Evolutionary conservation across 30 jellyfish, hydroid and myxozoan genomes (phyloP), one percentile per base, ranked within the genome.

Genomic region (Aurelia coerulea): DNA sequence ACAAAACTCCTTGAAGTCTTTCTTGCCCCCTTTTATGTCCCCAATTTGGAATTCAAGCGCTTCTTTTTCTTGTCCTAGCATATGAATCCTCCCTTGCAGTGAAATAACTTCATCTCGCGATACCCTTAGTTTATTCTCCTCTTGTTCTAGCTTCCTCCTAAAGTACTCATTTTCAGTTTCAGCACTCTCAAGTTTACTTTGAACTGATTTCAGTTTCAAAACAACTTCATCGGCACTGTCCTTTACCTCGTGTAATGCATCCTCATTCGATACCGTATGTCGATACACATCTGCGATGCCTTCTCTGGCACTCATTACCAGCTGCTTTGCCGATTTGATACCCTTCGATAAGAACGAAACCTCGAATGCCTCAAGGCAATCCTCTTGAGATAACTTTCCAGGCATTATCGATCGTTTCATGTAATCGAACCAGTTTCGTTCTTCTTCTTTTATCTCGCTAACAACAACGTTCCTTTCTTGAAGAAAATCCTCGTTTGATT

Each of bases 1-100:
- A 58, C 97, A 95, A 53, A 81, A 84, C 76, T 78, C 90, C 78
- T 90, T 82, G 81, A 77, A 79, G 65, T 90, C 95, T 19, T 85
- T 96, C 80, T 89, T 90, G 41, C 97, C 97, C 13, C 95, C 97
- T 67, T 76, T 85, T 83, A 95, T 68, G 63, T 78, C 93, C n/a
- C 69, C 72, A 15, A 79, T 80, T 37, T 95, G 98, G 64, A 85
- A 68, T 65, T 87, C 84, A 1, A 90, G 72, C 12, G 90, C 90
- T 14, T 95, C 90, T 72, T 90, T 92, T 73, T 95, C 99, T 10
- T 76, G 83, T 10, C 84, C 88, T 68, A 81, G 35, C 88, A 74
- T 80, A 65, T 75, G 90, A 1, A 95, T 49, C 15, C 99, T 91
- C 16, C 86, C 76, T 73, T 89, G 97, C 19, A 78, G 42, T 13